Percentiles rank a stretch among this genome's conserved stretches.
These are phyloP conservation scores for Perca schrenkii DNA, from an alignment of 2,113 vertebrate species.

Conservation along the genomic window DNA sequence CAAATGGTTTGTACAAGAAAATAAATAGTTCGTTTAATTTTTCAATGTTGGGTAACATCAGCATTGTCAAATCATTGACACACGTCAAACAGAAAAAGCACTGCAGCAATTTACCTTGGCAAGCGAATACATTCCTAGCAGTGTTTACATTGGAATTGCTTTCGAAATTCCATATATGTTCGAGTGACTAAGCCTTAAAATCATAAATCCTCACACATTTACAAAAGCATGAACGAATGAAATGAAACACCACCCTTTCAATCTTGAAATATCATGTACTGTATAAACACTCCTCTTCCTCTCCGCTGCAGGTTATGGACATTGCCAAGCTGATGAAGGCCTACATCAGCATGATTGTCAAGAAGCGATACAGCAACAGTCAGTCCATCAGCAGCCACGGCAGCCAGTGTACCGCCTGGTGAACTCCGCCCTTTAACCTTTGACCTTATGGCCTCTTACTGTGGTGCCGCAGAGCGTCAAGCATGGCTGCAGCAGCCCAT, in stretches of 20 bases:
- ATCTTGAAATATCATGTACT: background rate
- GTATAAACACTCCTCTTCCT: background rate
- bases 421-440: constrained; percentile 53
- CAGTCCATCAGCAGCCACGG: constrained; percentile 92
- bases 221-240: background rate
- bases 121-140: background rate
- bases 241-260: background rate
- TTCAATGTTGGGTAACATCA: background rate
- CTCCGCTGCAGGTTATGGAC: constrained; percentile 91
- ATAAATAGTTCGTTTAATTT: background rate
- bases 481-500: background rate
- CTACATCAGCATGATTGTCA: constrained; percentile 99
- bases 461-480: background rate
- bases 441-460: background rate
- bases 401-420: constrained; percentile 91
- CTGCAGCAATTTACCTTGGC: no score
- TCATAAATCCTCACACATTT: background rate
- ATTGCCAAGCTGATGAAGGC: constrained; percentile 99
- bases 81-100: background rate
- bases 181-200: background rate
- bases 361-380: constrained; percentile 96
- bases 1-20: constrained; percentile 82
- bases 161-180: no score
- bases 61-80: background rate
- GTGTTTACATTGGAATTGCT: no score